phyloP scores from a whole-genome alignment of 2,888 invertebrate genomes.

The Zaprionus lineosus region DNA sequence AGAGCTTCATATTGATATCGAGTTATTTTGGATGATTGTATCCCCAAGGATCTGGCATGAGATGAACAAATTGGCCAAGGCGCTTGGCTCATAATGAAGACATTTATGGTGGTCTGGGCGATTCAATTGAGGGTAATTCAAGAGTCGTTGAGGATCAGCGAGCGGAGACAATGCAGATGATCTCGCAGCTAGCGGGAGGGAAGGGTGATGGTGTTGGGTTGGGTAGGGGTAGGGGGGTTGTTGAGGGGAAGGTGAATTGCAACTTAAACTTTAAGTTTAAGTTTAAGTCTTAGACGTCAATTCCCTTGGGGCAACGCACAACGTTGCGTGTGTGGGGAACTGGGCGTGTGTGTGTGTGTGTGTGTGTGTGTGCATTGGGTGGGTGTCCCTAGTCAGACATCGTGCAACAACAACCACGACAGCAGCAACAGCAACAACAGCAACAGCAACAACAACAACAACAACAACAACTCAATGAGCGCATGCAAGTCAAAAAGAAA shows the following conservation, averaged over 20 bases:
- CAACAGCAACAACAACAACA: constrained; percentile 18
- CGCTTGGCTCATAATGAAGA: constrained; percentile 69
- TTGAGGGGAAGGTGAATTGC: constrained; percentile 17
- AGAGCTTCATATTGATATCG: too few relatives aligned
- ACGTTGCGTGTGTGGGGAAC: constrained; percentile 39
- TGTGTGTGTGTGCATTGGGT: constrained; percentile 31
- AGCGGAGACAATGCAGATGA: too few relatives aligned
- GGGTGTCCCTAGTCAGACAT: constrained; percentile 50
- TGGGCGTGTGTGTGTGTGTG: constrained; percentile 8
- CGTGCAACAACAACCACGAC: constrained; percentile 36
- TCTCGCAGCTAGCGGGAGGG: too few relatives aligned
- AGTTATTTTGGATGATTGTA: not conserved
- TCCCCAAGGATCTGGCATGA: not conserved
- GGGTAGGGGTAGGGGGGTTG: not conserved
- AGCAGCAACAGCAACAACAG: constrained; percentile 17
- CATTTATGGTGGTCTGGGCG: constrained; percentile 61
- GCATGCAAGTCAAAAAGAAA: constrained; percentile 50
- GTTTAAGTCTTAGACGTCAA: constrained; percentile 13
- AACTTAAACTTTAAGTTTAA: constrained; percentile 5
- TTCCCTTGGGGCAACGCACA: constrained; percentile 52
- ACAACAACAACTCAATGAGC: constrained; percentile 70
- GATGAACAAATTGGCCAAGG: constrained; percentile 49
- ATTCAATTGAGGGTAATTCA: constrained; percentile 63
- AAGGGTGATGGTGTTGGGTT: not conserved
- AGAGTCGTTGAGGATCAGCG: constrained; percentile 37